Base-by-base conservation (phyloP, 2,888 invertebrate genomes). In the Uloborus plumipes region DNA sequence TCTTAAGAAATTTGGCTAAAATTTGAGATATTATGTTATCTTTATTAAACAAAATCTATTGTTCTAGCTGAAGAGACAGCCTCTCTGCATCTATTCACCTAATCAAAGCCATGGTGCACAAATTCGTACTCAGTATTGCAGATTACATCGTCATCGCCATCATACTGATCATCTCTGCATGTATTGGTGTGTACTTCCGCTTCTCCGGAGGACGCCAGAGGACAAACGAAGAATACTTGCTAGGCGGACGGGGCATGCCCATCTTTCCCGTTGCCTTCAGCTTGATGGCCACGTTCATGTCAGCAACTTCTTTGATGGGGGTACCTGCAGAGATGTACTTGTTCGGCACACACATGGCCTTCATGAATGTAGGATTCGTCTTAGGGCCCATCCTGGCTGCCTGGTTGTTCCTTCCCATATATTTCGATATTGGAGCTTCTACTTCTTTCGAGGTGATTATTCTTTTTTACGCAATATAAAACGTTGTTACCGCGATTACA, bases 241-340 rank as follows among this genome's bases (percentile, higher is more conserved):
- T 95, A 74, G 97, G 95, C 0, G 93, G 95, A 88, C 92, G 93
- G 78, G 94, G 93, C 85, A 94, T 96, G 94, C 92, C 93, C 6
- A 91, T 94, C 86, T 88, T 91, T 9, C 95, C 96, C 0, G 95
- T 97, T 0, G 94, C 95, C 2, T 94, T 96, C 85, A 96, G 96
- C 3, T 89, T 97, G 78, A 95, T 96, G 94, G 95, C 96, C 16
- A 95, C 95, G 47, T 96, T 96, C 88, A 94, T 97, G 93, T 96
- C 96, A 0, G 95, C 96, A 50, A 93, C 96, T 73, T 94, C 95
- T 0, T 89, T 97, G 55, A 90, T 97, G n/a, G 97, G 97, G 16
- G 94, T 96, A 2, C 94, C 95, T 47, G 92, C 94, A 69, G 97
- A 97, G 89, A 94, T 93, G 88, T 97, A 96, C 89, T 92, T 92